phyloP scores from a whole-genome alignment of 2,113 vertebrate genomes.

The Peromyscus polionotus region DNA sequence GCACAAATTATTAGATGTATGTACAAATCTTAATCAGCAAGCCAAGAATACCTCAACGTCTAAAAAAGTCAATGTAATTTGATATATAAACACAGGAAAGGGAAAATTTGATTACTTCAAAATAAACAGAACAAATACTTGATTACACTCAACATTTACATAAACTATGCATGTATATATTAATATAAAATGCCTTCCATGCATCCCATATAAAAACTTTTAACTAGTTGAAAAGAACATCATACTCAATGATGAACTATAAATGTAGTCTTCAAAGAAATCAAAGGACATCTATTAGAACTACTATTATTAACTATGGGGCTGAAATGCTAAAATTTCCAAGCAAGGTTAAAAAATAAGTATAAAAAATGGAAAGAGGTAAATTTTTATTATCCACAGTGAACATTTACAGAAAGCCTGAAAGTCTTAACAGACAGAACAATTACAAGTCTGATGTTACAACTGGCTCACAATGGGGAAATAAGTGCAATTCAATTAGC shows the following conservation, averaged over 20 bases:
- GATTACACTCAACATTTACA: conserved; percentile 18
- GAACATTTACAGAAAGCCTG: background rate
- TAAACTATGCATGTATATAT: background rate
- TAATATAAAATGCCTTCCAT: background rate
- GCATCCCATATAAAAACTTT: conserved; percentile 5
- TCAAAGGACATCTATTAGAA: conserved; percentile 4
- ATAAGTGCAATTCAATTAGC: background rate
- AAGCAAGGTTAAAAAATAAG: background rate
- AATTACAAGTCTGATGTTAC: background rate
- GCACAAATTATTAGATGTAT: background rate
- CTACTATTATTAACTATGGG: background rate
- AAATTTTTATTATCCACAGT: conserved; percentile 1
- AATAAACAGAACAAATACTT: conserved; percentile 11
- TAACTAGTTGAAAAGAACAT: background rate
- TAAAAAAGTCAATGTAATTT: background rate
- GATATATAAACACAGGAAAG: background rate
- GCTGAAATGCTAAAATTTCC: background rate
- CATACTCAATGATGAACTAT: conserved; percentile 31
- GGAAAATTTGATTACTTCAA: background rate
- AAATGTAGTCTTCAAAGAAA: background rate
- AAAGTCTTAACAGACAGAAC: background rate
- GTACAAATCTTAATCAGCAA: background rate
- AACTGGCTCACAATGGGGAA: background rate
- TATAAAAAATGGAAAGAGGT: background rate
- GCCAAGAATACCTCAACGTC: background rate